These are phyloP conservation scores for Conistra vaccinii DNA, from an alignment of 2,888 invertebrate species.

Conservation along the genomic window DNA sequence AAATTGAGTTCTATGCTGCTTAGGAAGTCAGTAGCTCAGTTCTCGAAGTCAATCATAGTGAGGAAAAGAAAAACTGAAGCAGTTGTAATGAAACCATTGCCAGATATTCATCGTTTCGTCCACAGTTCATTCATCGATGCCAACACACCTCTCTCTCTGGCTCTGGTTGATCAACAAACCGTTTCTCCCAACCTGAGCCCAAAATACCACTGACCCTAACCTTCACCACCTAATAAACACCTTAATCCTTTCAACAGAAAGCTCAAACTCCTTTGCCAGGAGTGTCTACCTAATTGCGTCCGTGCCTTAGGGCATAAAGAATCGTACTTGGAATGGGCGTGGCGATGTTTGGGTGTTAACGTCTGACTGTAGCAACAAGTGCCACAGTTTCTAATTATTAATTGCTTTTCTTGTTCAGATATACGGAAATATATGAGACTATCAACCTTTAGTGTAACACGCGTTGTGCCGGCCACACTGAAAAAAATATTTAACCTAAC, in stretches of 20 bases:
- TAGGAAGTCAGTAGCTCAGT: neutral
- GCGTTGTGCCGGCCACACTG: neutral
- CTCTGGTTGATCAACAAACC: constrained; percentile 48
- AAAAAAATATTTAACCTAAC: too few species aligned
- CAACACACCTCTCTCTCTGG: constrained; percentile 30
- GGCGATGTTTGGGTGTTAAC: constrained; percentile 52
- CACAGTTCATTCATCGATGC: constrained; percentile 40
- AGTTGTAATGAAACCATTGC: neutral
- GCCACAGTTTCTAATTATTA: constrained; percentile 59
- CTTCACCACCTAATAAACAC: constrained; percentile 10
- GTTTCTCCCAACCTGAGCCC: constrained; percentile 39
- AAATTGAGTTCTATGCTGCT: too few species aligned
- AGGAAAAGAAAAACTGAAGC: neutral
- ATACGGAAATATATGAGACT: constrained; percentile 29
- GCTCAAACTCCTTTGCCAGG: constrained; percentile 26
- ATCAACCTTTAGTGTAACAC: constrained; percentile 10
- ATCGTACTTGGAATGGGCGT: constrained; percentile 61
- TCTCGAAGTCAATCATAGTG: neutral
- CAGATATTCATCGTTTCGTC: neutral
- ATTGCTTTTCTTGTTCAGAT: constrained; percentile 45
- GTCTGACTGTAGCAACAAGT: constrained; percentile 58
- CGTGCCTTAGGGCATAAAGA: constrained; percentile 58
- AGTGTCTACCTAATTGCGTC: constrained; percentile 57
- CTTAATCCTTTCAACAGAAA: neutral
- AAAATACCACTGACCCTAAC: constrained; percentile 54